phyloP scores from a whole-genome alignment of 2,113 vertebrate genomes.

The Dryoscopus gambensis region DNA sequence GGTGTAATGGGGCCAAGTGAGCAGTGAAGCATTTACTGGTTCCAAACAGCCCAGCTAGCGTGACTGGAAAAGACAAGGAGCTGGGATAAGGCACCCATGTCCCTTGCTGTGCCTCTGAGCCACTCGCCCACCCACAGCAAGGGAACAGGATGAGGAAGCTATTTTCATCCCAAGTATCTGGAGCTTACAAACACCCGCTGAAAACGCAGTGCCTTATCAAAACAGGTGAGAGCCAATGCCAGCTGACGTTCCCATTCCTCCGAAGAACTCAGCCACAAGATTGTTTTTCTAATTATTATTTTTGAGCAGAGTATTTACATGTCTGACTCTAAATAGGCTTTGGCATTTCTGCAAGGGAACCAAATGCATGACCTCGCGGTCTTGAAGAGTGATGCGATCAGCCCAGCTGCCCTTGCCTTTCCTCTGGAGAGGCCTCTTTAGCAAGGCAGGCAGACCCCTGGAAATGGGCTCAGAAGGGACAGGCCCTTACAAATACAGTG shows the following conservation, averaged over 20 bases:
- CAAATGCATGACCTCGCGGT: accelerated
- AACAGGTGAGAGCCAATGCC: background rate
- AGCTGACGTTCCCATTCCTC: background rate
- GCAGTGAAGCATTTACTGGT: background rate
- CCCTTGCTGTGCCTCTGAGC: background rate
- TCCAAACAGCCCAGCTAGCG: background rate
- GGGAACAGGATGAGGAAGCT: background rate
- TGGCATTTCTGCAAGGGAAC: background rate
- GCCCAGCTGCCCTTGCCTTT: background rate
- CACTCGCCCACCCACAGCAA: background rate
- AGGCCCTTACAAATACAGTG: background rate
- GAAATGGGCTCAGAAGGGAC: background rate
- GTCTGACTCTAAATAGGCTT: background rate
- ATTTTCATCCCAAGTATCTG: background rate
- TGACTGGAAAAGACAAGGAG: background rate
- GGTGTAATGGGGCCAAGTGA: background rate
- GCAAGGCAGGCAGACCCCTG: background rate
- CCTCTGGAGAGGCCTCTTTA: background rate
- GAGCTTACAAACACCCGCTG: background rate
- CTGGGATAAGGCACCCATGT: background rate
- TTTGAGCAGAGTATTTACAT: background rate
- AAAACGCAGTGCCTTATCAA: background rate
- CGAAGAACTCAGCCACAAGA: background rate
- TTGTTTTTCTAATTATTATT: background rate
- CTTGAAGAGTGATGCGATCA: background rate